Evolutionary conservation across 2,888 invertebrate genomes (phyloP).

Genomic region (Kryphioiulus occultus): DNA sequence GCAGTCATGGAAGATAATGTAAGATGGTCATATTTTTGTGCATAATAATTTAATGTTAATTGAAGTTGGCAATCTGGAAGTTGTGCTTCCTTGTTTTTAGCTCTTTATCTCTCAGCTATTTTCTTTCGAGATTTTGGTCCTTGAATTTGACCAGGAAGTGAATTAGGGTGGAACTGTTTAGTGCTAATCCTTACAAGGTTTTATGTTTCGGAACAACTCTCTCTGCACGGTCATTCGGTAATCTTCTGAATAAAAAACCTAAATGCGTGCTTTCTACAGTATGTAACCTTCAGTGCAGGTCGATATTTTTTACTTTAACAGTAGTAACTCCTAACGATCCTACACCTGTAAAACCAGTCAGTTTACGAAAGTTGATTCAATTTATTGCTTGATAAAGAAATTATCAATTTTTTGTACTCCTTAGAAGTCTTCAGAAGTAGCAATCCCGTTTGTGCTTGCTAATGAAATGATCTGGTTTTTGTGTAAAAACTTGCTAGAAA

Average conservation of each 20-base stretch:
- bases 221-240: not conserved
- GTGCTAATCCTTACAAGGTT: not conserved
- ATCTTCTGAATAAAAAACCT: not conserved
- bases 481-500: too few relatives aligned
- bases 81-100: too few relatives aligned
- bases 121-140: too few relatives aligned
- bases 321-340: not conserved
- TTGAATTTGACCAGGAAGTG: not conserved
- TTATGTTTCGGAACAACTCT: not conserved
- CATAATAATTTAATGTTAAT: too few relatives aligned
- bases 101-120: too few relatives aligned
- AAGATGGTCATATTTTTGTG: too few relatives aligned
- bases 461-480: too few relatives aligned
- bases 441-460: too few relatives aligned
- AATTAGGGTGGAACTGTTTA: not conserved
- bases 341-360: not conserved
- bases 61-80: too few relatives aligned
- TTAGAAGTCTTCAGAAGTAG: too few relatives aligned
- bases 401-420: too few relatives aligned
- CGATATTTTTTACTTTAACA: not conserved
- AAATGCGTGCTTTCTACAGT: not conserved
- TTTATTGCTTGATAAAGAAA: not conserved
- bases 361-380: not conserved
- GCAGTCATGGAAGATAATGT: too few relatives aligned
- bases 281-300: not conserved